Evolutionary conservation across 2,113 vertebrate genomes (phyloP).

Genomic region (Dermatemys mawii): DNA sequence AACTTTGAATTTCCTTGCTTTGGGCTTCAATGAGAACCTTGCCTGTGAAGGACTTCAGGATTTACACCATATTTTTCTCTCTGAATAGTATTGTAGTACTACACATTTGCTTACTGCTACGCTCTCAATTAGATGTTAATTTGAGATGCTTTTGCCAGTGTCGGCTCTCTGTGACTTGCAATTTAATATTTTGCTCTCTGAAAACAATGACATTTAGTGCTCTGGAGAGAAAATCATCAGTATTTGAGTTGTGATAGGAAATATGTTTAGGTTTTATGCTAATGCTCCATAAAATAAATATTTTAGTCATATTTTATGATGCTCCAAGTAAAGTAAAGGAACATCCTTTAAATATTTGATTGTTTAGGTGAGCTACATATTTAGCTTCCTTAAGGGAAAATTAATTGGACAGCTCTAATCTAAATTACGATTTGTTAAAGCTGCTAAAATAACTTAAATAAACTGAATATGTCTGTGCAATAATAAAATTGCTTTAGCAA

Average conservation of each 20-base stretch:
- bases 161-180: background rate
- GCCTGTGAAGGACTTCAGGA: background rate
- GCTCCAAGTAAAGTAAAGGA: constrained; percentile 58
- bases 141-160: constrained; percentile 47
- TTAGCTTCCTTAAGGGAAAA: constrained; percentile 59
- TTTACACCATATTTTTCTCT: constrained; percentile 32
- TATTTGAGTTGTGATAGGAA: constrained; percentile 12
- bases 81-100: constrained; percentile 26
- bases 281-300: constrained; percentile 36
- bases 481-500: constrained; percentile 65
- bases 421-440: constrained; percentile 70
- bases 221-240: constrained; percentile 28
- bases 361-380: constrained; percentile 40
- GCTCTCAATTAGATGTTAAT: constrained; percentile 57
- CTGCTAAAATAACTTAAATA: constrained; percentile 69
- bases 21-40: background rate
- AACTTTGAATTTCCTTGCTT: constrained; percentile 27
- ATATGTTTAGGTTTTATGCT: constrained; percentile 10
- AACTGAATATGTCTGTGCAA: constrained; percentile 59
- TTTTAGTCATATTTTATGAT: constrained; percentile 34
- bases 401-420: constrained; percentile 62
- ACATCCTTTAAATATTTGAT: constrained; percentile 58
- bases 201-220: constrained; percentile 32
- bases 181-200: constrained; percentile 59
- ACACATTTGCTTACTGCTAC: constrained; percentile 24